phyloP scores from a whole-genome alignment of 2,888 invertebrate species.

The Odontothrips loti region DNA sequence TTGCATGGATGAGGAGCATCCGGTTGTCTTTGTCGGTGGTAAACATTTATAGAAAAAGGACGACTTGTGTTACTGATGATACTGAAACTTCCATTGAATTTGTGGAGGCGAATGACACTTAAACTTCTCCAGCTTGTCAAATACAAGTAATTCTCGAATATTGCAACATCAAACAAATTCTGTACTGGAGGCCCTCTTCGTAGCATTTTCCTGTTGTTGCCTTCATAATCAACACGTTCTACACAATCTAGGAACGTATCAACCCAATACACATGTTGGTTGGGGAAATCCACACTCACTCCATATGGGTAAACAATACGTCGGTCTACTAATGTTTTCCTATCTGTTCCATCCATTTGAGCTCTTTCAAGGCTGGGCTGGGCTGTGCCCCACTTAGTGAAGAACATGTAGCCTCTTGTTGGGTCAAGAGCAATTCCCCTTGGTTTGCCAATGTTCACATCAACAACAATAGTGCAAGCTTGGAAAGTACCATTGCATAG shows the following conservation, averaged over 20 bases:
- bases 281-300: constrained; percentile 66
- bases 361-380: constrained; percentile 61
- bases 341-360: constrained; percentile 59
- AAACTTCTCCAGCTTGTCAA: constrained; percentile 67
- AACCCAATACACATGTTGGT: constrained; percentile 70
- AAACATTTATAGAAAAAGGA: constrained; percentile 64
- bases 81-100: constrained; percentile 52
- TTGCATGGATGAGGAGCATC: constrained; percentile 65
- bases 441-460: constrained; percentile 63
- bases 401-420: constrained; percentile 68
- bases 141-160: constrained; percentile 70
- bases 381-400: constrained; percentile 67
- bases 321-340: constrained; percentile 55
- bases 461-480: constrained; percentile 66
- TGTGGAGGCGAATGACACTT: constrained; percentile 59
- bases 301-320: constrained; percentile 75
- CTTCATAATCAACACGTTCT: constrained; percentile 73
- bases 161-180: constrained; percentile 64
- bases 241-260: constrained; percentile 76
- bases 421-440: constrained; percentile 77
- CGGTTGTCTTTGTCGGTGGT: constrained; percentile 74
- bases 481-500: constrained; percentile 60
- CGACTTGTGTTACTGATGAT: constrained; percentile 53
- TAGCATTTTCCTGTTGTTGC: constrained; percentile 59
- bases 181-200: constrained; percentile 55